Percentiles rank a stretch among this genome's conserved stretches.
Conservation (phyloP, 2,888 invertebrate species). For the Drosophila melanosoma region DNA sequence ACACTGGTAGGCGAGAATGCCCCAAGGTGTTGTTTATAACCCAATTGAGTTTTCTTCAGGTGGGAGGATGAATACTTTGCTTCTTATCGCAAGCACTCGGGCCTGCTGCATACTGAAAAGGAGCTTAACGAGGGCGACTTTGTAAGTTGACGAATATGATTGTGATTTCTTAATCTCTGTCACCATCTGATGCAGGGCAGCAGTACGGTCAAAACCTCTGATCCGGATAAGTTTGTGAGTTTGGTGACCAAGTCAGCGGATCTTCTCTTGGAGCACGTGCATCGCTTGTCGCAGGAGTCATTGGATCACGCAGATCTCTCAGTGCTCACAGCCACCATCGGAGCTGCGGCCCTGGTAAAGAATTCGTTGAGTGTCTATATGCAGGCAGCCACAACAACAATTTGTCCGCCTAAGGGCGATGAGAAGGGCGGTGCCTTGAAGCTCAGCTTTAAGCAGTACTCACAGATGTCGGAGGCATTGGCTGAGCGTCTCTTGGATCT, state of each 20-base stretch:
- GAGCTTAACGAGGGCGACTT: constrained; percentile 78
- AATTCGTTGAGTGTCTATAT: constrained; percentile 92
- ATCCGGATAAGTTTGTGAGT: constrained; percentile 91
- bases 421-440: constrained; percentile 84
- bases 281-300: constrained; percentile 92
- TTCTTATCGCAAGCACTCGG: constrained; percentile 89
- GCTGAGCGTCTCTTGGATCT: constrained; percentile 93
- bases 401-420: constrained; percentile 84
- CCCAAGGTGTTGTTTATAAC: neutral
- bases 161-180: neutral
- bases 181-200: constrained; percentile 71
- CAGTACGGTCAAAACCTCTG: constrained; percentile 90
- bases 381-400: constrained; percentile 85
- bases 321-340: constrained; percentile 92
- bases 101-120: constrained; percentile 85
- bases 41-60: constrained; percentile 58
- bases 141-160: constrained; percentile 57
- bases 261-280: constrained; percentile 90
- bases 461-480: constrained; percentile 93
- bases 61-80: constrained; percentile 93
- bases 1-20: constrained; percentile 86
- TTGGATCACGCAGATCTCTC: constrained; percentile 93
- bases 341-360: constrained; percentile 91
- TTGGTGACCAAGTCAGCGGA: constrained; percentile 90
- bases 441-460: constrained; percentile 89